Base-by-base conservation (phyloP, 2,888 invertebrate species). In the Linnaemya vulpina region DNA sequence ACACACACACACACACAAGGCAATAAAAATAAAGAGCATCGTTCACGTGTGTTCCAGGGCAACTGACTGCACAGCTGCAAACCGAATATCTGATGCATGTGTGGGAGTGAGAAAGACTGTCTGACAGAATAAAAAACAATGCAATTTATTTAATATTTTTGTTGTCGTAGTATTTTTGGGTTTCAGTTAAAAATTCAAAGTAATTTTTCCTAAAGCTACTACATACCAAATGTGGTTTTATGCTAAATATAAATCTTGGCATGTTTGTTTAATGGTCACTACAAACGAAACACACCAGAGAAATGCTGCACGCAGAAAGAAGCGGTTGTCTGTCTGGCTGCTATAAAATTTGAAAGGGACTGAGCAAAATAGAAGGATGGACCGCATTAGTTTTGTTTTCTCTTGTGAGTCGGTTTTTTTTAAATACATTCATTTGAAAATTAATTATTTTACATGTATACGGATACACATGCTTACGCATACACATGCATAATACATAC, bases 211-310 rank as follows among this genome's bases (percentile, higher is more conserved):
- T 78, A 60, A 77, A 82, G 82, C 81, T 75, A 62, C 74, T 60
- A 85, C 85, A 85, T 75, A 85, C 85, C 82, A 75, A 85, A 82
- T 82, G 82, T 78, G 85, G 85, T 85, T 85, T 82, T 82, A 85
- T 85, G 85, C 82, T 85, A 85, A 82, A 85, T 85, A 85, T 85
- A 85, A 85, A 85, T 85, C 85, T 85, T 85, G 85, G 81, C 75
- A 85, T 85, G 85, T 78, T 85, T 71, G 74, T 70, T 68, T 78
- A 78, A 78, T 81, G 84, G 73, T 77, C 62, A 73, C 65, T 62
- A 46, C 43, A 71, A 17, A 20, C 30, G 2, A 62, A 51, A 77
- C 38, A 77, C 15, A 68, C 20, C 43, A 58, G 22, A 35, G 46
- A 63, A 10, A 22, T 60, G 25, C n/a, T 17, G 11, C 17, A 35